Evolutionary conservation across 2,888 invertebrate genomes (phyloP), one percentile per base, ranked within the genome.

Genomic region (Parochlus steinenii): DNA sequence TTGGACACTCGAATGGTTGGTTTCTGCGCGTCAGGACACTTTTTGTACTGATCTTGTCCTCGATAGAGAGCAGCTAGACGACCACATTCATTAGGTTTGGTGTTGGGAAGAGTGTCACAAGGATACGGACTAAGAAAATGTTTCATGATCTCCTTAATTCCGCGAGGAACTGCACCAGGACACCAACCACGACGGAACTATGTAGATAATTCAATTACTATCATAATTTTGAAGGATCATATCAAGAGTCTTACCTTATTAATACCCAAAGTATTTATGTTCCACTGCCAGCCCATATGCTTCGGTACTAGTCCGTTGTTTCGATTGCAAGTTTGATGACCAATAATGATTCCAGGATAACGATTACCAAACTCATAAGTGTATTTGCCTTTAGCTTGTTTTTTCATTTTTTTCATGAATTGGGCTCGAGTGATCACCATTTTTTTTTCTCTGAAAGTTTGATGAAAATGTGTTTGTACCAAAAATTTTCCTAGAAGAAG

Each of bases 211-310:
- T 8, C 18, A 16, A 28, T n/a, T 14, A 8, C 12, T n/a, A 11
- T 14, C 3, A 8, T 26, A 25, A 6, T 25, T n/a, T 11, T 12
- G 12, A 25, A 25, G 5, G 12, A 14, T 15, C 6, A 27, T 8
- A 12, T 6, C 4, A 12, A n/a, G n/a, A n/a, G 15, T 22, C 14
- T 18, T 7, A 39, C 19, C 20, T 32, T 32, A 28, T 35, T 18
- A 11, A 39, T 33, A 3, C 47, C 51, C 11, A 43, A 27, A 1
- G 48, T 47, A 31, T 49, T 41, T 2, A 47, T 40, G 6, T 51
- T 71, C 76, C 76, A 76, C 18, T 72, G 48, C 76, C 76, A 76
- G 0, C 76, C 76, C 74, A 74, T 74, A 27, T 63, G 54, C 0
- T 62, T 52, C 0, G 76, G 75, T 1, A 76, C 73, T 7, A 33